phyloP scores from a whole-genome alignment of 2,888 invertebrate genomes.

The Oxyteleia sp. region DNA sequence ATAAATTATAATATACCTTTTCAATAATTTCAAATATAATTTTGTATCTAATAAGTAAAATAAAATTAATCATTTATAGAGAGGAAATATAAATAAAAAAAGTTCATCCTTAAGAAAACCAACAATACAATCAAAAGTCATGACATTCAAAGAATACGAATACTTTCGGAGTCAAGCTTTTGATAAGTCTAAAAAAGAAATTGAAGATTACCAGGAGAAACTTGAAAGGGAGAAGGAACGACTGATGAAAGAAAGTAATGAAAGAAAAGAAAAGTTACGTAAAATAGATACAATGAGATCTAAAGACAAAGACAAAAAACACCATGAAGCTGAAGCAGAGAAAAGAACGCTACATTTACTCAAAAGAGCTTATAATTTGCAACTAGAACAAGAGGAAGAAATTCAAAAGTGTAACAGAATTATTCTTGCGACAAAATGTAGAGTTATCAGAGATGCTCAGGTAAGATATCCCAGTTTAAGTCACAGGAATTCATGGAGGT shows the following conservation, averaged over 20 bases:
- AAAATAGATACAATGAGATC: conserved; percentile 79
- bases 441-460: conserved; percentile 95
- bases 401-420: conserved; percentile 92
- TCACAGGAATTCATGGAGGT: too few relatives aligned
- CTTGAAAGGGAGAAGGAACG: conserved; percentile 78
- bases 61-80: too few relatives aligned
- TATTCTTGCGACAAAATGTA: conserved; percentile 94
- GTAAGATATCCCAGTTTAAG: too few relatives aligned
- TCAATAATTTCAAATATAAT: too few relatives aligned
- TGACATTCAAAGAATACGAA: conserved; percentile 89
- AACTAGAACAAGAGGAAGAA: conserved; percentile 90
- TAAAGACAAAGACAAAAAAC: conserved; percentile 72
- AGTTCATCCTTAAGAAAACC: conserved; percentile 88
- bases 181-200: conserved; percentile 77
- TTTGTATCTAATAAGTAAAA: too few relatives aligned
- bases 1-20: too few relatives aligned
- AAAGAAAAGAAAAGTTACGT: conserved; percentile 82
- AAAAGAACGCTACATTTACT: conserved; percentile 88
- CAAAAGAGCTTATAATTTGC: conserved; percentile 88
- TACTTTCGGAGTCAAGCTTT: conserved; percentile 76
- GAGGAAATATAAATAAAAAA: conserved; percentile 19
- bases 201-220: conserved; percentile 68
- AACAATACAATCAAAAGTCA: conserved; percentile 89
- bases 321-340: conserved; percentile 87
- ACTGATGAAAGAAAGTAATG: conserved; percentile 80